Evolutionary conservation across 2,888 invertebrate species (phyloP), one percentile per base, ranked within the genome.

Genomic region (Labia minor): DNA sequence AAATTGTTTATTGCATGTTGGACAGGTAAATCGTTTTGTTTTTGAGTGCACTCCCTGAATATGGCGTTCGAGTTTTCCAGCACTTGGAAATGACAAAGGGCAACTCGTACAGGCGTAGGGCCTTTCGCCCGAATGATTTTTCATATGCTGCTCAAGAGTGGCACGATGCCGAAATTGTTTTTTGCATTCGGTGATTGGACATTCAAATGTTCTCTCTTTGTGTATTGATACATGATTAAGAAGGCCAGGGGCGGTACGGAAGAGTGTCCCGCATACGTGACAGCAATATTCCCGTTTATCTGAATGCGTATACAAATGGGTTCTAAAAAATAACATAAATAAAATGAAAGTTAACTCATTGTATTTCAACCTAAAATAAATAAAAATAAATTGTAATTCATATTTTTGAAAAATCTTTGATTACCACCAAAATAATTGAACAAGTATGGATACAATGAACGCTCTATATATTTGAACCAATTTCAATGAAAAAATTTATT

Each of bases 1-100:
- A 65, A 72, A 73, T 62, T 71, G 70, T 62, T 72, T 72, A 11
- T 70, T 69, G 66, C 73, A 73, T 26, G 69, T 64, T 37, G 69
- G 69, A 64, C 73, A 73, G 21, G 69, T 70, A 61, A 70, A 71
- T 19, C 71, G 71, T 19, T 70, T 67, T 11, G 69, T 69, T 49
- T 69, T 66, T 4, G 68, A 68, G 64, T 72, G 72, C 33, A 70
- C 70, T 6, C 69, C 69, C 20, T 68, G 65, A 6, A 66, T 19
- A 66, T 72, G 72, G 16, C 71, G 67, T 14, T 68, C 68, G 21
- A 70, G 68, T 37, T 72, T 21, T 8, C 16, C 21, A 21, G 21
- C 64, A 21, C 70, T 71, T n/a, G 68, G 66, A 65, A 72, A 73
- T 37, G 67, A 65, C 14, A 69, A 70, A 6, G 69, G 69, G 67